phyloP scores from a whole-genome alignment of 2,113 vertebrate genomes.

The Rhinichthys klamathensis region DNA sequence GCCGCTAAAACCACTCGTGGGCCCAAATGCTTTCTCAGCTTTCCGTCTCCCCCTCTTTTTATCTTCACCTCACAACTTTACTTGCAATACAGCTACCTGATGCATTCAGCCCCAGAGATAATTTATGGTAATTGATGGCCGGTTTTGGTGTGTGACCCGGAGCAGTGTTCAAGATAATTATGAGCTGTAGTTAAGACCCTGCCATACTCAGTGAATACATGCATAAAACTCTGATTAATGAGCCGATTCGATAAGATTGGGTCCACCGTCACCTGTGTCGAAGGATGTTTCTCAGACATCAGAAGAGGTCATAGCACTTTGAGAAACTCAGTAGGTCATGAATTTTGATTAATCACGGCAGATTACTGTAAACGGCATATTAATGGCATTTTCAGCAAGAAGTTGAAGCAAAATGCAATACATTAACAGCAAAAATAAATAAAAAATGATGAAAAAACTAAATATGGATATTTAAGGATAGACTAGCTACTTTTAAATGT shows the following conservation, averaged over 20 bases:
- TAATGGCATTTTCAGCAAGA: background rate
- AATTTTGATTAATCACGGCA: background rate
- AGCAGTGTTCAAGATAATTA: conserved; percentile 44
- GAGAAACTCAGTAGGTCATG: conserved; percentile 5
- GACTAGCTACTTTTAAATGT: too few relatives aligned
- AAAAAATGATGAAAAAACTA: too few relatives aligned
- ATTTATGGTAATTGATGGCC: conserved; percentile 55
- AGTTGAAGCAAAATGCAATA: background rate
- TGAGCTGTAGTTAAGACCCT: conserved; percentile 40
- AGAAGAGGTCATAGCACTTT: conserved; percentile 13
- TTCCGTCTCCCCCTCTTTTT: conserved; percentile 17
- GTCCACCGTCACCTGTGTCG: background rate
- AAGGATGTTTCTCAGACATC: conserved; percentile 33
- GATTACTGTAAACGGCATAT: background rate
- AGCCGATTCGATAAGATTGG: conserved; percentile 32
- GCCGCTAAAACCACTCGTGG: conserved; percentile 20
- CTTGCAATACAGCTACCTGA: conserved; percentile 32
- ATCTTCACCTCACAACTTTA: conserved; percentile 24
- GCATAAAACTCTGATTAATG: conserved; percentile 44
- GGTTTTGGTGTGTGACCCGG: conserved; percentile 41
- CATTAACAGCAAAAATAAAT: too few relatives aligned
- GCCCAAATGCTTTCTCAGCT: conserved; percentile 37
- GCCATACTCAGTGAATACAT: conserved; percentile 34
- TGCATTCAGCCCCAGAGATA: conserved; percentile 32
- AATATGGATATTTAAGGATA: too few relatives aligned